Base-by-base conservation (phyloP, 2,113 vertebrate genomes). In the Rhea americana region DNA sequence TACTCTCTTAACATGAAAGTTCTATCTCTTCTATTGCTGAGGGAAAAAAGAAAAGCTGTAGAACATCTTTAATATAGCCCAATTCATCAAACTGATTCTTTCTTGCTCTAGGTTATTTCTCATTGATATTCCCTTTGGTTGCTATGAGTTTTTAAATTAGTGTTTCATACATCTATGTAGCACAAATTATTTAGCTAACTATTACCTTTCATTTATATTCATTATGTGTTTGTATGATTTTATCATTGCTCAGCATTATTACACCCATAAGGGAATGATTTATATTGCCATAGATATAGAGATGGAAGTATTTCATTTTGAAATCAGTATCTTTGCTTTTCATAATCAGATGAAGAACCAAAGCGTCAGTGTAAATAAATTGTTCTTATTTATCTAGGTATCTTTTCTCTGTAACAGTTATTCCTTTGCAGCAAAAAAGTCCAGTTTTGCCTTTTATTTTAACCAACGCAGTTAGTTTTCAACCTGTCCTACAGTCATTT, bases 41-140 rank as follows among this genome's bases (percentile, higher is more conserved):
- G 63, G 72, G 56, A 28, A n/a, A 11, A 73, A 75, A 82, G 30
- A 32, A 43, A 43, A 91, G 79, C 88, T 81, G 85, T 24, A 53
- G 89, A 95, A 96, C 93, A 95, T 97, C 58, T 96, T 96, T 96
- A 97, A 94, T 96, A 93, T 82, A 96, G 32, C 39, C 53, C 59
- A 96, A 91, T 97, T 97, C 75, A 97, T 97, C 95, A 97, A 95
- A 94, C 48, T 91, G 87, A 92, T 93, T 94, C 50, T 95, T 96
- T 95, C 62, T 97, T 94, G 74, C 91, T 97, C 41, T 93, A 90
- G 75, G 87, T 96, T 96, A 95, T 97, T 97, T 96, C 90, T 96
- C 95, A 93, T 62, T 96, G 88, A 95, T 96, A 97, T 87, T 97
- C 58, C 68, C 59, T 95, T 95, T 96, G 48, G 82, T 93, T 95